Evolutionary conservation across 2,797 vertebrate genomes (phyloP), one percentile per base, ranked within the genome.

Genomic region (Enteromius argenteus): DNA sequence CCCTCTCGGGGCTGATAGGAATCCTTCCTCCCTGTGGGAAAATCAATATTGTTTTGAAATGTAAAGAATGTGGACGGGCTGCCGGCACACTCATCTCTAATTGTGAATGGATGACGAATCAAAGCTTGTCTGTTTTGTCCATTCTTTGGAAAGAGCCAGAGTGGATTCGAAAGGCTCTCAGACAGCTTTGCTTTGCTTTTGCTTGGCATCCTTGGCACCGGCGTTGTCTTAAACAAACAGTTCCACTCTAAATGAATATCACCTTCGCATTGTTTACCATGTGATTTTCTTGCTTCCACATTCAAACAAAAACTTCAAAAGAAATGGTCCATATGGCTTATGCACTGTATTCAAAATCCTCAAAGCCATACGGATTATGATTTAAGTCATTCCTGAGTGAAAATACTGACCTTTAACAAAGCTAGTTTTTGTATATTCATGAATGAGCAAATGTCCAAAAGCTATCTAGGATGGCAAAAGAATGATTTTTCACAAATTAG

Each of bases 21-120:
- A 83, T 75, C 60, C 35, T n/a, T 83, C 46, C 44, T 67, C 6
- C 49, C 62, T 77, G 73, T 67, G 73, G 81, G 73, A 77, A 83
- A 83, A 67, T 83, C 72, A 68, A 76, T 67, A 83, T 44, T 68
- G 81, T 21, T 8, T 9, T 83, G 35, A 77, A 83, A 83, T 77
- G 23, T 68, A 56, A 77, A 68, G 37, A 83, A 83, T 83, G 81
- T 23, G 13, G 69, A 82, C 27, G 30, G n/a, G 80, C 44, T 21
- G 44, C 58, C 2, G 46, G 73, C 62, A 76, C 72, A 42, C 35
- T 83, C 32, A 53, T 83, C 62, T 53, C 32, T 76, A 44, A 42
- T 67, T 75, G 60, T 66, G 30, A 83, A 83, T 53, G 46, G 60
- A 76, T 73, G 30, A 83, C 74, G 64, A 68, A 85, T 71, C 32